Percentiles rank a stretch among this genome's conserved stretches.
phyloP scores from a whole-genome alignment of 2,888 invertebrate species.

The Euzophera pinguis region DNA sequence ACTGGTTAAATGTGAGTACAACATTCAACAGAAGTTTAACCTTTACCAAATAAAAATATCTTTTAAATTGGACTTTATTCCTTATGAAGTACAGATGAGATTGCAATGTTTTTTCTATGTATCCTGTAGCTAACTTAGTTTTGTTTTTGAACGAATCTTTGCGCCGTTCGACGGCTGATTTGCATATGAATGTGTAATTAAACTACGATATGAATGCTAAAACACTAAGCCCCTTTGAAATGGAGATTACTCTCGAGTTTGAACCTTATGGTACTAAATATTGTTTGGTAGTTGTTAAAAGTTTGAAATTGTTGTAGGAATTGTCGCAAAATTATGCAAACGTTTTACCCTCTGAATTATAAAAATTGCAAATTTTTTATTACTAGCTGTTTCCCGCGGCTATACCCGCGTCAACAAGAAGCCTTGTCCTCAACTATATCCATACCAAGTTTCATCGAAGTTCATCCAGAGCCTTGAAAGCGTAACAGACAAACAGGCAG shows the following conservation, averaged over 20 bases:
- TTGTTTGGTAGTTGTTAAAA: not conserved
- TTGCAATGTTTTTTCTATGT: slow-evolving; percentile 11
- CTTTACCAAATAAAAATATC: slow-evolving; percentile 11
- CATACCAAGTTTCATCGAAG: too few relatives aligned
- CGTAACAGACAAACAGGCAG: too few relatives aligned
- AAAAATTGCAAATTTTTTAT: too few relatives aligned
- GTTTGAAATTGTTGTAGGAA: not conserved
- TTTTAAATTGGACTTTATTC: slow-evolving; percentile 15
- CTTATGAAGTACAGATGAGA: slow-evolving; percentile 13
- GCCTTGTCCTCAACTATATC: too few relatives aligned
- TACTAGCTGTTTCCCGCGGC: too few relatives aligned
- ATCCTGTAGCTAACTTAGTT: slow-evolving; percentile 17
- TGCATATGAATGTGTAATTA: slow-evolving; percentile 79
- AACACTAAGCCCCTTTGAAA: slow-evolving; percentile 46
- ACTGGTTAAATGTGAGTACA: slow-evolving; percentile 46
- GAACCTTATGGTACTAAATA: slow-evolving; percentile 26
- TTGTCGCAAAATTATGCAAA: too few relatives aligned
- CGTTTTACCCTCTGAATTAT: too few relatives aligned
- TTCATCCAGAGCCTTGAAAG: too few relatives aligned
- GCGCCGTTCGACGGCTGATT: slow-evolving; percentile 66
- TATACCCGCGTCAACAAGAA: too few relatives aligned
- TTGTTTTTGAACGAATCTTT: slow-evolving; percentile 61
- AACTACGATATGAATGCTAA: slow-evolving; percentile 66
- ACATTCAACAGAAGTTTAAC: slow-evolving; percentile 17
- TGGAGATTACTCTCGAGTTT: slow-evolving; percentile 32